Evolutionary conservation across 2,113 vertebrate species (phyloP).

Genomic region (Balaeniceps rex): DNA sequence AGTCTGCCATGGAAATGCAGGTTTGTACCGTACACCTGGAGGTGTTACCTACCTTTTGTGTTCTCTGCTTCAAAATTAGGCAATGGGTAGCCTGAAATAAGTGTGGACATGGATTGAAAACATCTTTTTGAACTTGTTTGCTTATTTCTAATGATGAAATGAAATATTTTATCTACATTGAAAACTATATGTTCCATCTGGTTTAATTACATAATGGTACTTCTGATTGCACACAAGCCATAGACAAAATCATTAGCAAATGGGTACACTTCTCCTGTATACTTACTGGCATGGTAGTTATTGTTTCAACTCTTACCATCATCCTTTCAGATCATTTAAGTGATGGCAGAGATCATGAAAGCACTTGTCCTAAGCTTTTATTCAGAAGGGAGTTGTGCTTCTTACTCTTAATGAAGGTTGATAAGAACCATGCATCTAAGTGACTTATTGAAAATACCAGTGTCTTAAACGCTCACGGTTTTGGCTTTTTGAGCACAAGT

Average conservation of each 20-base stretch:
- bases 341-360: background rate
- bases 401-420: background rate
- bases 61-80: background rate
- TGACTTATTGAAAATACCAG: background rate
- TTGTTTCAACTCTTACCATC: background rate
- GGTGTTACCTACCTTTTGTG: background rate
- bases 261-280: background rate
- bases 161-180: background rate
- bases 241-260: background rate
- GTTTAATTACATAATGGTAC: background rate
- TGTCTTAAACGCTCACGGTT: rapidly evolving
- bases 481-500: background rate
- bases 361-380: background rate
- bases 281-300: background rate
- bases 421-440: background rate
- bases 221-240: background rate
- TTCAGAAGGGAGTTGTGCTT: background rate
- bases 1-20: background rate
- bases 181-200: background rate
- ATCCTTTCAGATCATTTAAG: background rate
- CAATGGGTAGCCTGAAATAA: background rate
- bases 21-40: background rate
- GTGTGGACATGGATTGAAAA: background rate
- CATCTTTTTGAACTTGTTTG: background rate
- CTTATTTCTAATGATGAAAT: background rate